phyloP scores from a whole-genome alignment of 1,140 invertebrate genomes.

The Ceratoteleas bidentatus region DNA sequence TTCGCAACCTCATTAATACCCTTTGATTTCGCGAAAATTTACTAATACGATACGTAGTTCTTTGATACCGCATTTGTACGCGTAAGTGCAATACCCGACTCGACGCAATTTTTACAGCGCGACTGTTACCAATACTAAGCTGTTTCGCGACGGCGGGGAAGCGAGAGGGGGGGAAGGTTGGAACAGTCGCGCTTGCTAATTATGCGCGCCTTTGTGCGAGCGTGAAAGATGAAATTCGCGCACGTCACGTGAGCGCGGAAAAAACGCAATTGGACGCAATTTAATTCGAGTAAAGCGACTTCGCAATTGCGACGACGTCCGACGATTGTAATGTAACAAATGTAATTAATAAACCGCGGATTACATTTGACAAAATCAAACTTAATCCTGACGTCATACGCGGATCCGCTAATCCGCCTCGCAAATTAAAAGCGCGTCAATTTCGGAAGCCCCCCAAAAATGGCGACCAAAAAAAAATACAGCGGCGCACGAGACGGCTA shows the following conservation, averaged over 20 bases:
- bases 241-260: no score
- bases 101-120: not conserved
- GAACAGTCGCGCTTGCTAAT: no score
- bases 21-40: conserved; percentile 17
- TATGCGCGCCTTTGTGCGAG: no score
- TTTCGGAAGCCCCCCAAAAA: not conserved
- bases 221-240: no score
- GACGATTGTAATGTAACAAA: conserved; percentile 35
- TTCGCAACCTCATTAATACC: conserved; percentile 18
- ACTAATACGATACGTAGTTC: conserved; percentile 9
- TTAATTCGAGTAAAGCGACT: not conserved
- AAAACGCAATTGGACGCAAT: not conserved
- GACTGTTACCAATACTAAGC: not conserved
- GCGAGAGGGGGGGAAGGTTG: no score
- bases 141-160: no score
- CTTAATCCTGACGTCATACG: conserved; percentile 12
- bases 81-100: not conserved
- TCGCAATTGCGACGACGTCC: conserved; percentile 7
- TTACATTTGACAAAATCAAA: conserved; percentile 18
- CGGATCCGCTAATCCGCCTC: not conserved
- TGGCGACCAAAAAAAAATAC: not conserved
- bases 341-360: conserved; percentile 17
- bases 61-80: conserved; percentile 1
- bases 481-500: conserved; percentile 22
- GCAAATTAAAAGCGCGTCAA: not conserved